phyloP scores from a whole-genome alignment of 2,797 vertebrate genomes.

The Phrynocephalus vlangalii region DNA sequence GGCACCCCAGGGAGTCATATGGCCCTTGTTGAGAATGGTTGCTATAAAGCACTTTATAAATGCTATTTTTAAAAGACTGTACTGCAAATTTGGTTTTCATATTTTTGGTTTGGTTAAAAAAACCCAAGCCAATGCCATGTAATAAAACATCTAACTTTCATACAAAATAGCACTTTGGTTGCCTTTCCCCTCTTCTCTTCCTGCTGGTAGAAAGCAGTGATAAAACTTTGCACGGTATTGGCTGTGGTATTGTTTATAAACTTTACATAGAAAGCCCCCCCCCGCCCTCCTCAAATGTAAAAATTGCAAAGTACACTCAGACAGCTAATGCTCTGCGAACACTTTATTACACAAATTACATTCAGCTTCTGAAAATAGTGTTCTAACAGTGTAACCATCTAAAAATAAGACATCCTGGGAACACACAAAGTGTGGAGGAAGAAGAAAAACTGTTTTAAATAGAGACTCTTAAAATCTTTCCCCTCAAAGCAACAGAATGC shows the following conservation, averaged over 20 bases:
- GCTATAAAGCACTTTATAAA: conserved; percentile 10
- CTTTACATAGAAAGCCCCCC: conserved; percentile 48
- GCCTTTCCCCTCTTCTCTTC: conserved; percentile 30
- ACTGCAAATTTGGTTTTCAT: conserved; percentile 30
- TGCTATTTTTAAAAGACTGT: neutral
- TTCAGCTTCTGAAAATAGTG: conserved; percentile 98
- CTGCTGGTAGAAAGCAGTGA: conserved; percentile 49
- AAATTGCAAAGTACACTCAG: conserved; percentile 75
- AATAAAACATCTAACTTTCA: conserved; percentile 64
- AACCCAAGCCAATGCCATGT: conserved; percentile 27
- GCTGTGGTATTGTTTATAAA: conserved; percentile 58
- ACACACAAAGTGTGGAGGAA: conserved; percentile 80
- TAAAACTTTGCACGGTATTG: conserved; percentile 39
- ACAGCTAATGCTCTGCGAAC: conserved; percentile 92
- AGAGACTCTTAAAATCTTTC: conserved; percentile 80
- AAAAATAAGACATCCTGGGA: conserved; percentile 92
- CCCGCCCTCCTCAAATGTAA: conserved; percentile 54
- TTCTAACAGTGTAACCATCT: conserved; percentile 97
- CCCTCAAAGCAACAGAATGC: conserved; percentile 85
- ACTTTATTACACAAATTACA: conserved; percentile 99
- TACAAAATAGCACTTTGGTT: conserved; percentile 54
- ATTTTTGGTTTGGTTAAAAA: conserved; percentile 16
- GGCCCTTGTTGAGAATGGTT: too few relatives aligned
- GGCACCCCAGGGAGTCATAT: too few relatives aligned
- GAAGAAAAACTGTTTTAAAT: conserved; percentile 84